These are phyloP conservation scores for Alligator sinensis DNA, from an alignment of 2,113 vertebrate genomes.

Conservation along the genomic window DNA sequence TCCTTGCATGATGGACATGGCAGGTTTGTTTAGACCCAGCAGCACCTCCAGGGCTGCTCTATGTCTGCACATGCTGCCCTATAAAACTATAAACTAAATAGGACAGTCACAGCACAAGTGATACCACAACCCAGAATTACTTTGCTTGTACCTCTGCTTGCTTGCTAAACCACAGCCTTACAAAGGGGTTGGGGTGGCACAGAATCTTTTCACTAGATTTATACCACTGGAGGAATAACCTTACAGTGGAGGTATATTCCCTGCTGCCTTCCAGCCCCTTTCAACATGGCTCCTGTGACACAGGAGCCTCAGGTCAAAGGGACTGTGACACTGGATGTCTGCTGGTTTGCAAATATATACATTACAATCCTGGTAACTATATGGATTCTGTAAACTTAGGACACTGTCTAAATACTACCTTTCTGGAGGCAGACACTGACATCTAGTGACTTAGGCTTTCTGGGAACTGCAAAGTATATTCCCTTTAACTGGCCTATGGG, in stretches of 20 bases:
- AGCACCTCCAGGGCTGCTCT: not conserved
- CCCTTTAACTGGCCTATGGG: conserved; percentile 20
- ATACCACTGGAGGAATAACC: not conserved
- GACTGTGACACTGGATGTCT: not conserved
- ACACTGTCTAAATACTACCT: not conserved
- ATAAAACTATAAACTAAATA: not conserved
- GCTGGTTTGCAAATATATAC: not conserved
- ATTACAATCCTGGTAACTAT: too few species aligned
- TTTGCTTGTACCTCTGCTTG: not conserved
- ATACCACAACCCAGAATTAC: conserved; percentile 4
- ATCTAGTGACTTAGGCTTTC: not conserved
- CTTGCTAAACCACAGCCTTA: not conserved
- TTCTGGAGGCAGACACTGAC: not conserved
- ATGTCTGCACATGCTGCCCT: not conserved
- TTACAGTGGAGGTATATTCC: not conserved
- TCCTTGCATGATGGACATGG: not conserved
- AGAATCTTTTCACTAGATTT: not conserved
- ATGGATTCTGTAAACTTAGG: not conserved
- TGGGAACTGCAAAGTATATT: not conserved
- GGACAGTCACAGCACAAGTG: not conserved
- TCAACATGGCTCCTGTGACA: not conserved
- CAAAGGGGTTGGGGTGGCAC: not conserved
- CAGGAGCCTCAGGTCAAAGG: not conserved
- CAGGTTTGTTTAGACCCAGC: not conserved
- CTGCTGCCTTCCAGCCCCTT: not conserved